Evolutionary conservation across 1,140 invertebrate genomes (phyloP).

Genomic region (Aphis craccivora): DNA sequence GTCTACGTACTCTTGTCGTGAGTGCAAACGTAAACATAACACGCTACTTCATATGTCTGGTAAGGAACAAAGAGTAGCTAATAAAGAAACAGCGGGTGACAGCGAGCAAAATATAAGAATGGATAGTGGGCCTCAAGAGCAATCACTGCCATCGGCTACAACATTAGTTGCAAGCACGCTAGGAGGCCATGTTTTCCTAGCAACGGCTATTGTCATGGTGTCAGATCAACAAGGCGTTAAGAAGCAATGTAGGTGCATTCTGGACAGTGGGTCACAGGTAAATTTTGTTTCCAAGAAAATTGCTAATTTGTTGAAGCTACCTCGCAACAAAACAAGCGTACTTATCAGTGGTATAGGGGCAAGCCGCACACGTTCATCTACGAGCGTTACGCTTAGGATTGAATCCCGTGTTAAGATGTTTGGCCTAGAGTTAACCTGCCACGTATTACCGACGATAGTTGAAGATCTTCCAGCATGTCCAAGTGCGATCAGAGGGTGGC

Average conservation of each 20-base stretch:
- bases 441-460: neutral
- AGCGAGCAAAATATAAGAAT: too few relatives aligned
- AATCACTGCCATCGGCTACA: too few relatives aligned
- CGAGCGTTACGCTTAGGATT: neutral
- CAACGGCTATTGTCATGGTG: neutral
- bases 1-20: neutral
- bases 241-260: neutral
- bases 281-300: neutral
- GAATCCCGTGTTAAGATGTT: neutral
- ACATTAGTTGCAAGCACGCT: neutral
- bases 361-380: neutral
- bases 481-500: neutral
- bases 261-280: neutral
- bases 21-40: neutral
- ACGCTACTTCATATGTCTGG: neutral
- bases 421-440: neutral
- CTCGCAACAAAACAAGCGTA: neutral
- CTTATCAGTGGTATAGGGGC: neutral
- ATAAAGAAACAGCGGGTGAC: neutral
- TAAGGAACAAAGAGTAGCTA: neutral
- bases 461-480: neutral
- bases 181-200: neutral
- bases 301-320: neutral
- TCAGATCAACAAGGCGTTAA: neutral
- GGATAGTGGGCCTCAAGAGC: too few relatives aligned